A percentile compares a stretch with the other conserved stretches of the same genome.
These are phyloP conservation scores for Lates calcarifer DNA, from an alignment of 2,113 vertebrate species.

Conservation along the genomic window DNA sequence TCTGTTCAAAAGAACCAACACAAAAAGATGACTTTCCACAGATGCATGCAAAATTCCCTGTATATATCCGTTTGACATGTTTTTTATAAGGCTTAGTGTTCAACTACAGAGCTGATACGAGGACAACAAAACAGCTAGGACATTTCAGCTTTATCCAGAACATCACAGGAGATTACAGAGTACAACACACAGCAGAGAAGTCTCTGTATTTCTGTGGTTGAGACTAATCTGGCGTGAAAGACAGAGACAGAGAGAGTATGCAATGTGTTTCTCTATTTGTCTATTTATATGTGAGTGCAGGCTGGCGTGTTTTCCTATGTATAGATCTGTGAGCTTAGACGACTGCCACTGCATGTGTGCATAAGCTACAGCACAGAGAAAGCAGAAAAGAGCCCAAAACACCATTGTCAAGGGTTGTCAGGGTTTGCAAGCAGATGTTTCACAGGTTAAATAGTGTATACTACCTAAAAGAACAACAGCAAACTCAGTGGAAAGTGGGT, in stretches of 20 bases:
- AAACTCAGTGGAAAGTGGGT: too few relatives aligned
- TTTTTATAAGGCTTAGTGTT: slow-evolving; percentile 19
- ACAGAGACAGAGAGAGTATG: neutral
- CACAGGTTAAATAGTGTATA: too few relatives aligned
- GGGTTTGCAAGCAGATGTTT: too few relatives aligned
- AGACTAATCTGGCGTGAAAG: slow-evolving; percentile 26
- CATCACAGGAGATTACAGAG: slow-evolving; percentile 23
- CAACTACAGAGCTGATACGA: neutral
- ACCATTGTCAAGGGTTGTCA: too few relatives aligned
- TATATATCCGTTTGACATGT: neutral
- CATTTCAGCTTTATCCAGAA: slow-evolving; percentile 19
- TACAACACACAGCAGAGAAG: neutral
- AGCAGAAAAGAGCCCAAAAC: too few relatives aligned
- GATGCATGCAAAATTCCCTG: neutral
- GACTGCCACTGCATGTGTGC: too few relatives aligned
- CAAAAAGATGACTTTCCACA: neutral
- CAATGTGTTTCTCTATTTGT: neutral
- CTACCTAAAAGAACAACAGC: too few relatives aligned
- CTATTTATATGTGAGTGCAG: neutral
- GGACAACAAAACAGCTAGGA: slow-evolving; percentile 14
- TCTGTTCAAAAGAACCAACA: neutral
- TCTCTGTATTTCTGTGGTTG: neutral
- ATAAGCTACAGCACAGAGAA: too few relatives aligned
- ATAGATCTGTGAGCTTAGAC: neutral
- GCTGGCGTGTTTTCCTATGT: neutral